Base-by-base conservation (phyloP, 1,140 invertebrate species). In the Grapholita molesta region DNA sequence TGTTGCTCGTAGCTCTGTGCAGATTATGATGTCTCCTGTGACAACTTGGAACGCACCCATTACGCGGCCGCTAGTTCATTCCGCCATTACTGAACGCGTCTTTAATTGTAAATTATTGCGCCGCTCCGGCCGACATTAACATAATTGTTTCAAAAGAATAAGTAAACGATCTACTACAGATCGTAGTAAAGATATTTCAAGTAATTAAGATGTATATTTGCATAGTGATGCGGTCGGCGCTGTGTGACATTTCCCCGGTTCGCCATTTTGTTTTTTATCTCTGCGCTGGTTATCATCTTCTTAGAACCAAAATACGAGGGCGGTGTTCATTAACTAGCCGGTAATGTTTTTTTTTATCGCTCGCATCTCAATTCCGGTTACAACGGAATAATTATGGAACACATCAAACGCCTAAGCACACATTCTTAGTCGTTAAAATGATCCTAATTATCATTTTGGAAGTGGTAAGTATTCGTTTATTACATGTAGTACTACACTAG, bases 101-200 rank as follows among this genome's bases (percentile, higher is more conserved):
- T 82, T 85, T 87, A 88, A 88, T 86, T 88, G 84, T 87, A 84
- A 86, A 83, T 84, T 84, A 88, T 85, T 74, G 76, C 77, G 72
- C 75, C 70, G 73, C 73, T 74, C 70, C 74, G 76, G 71, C 77
- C 71, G 73, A 77, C 72, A 90, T 90, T 88, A 88, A 84, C 83
- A 86, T 89, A 90, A 90, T 90, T 87, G 82, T 87, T 88, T 86
- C 82, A 81, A 88, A 89, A 88, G 86, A 89, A 89, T 78, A 71
- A 82, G 76, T 82, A 78, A 81, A 85, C 83, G 78, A 79, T 85
- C 79, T 83, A 83, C 72, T 82, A 70, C 70, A 81, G 86, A 88
- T 87, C 76, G 80, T 81, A 78, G 83, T 82, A 77, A 80, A 87
- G 85, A 89, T 89, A 85, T 79, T 80, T 75, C 67, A 66, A 70